A percentile compares a stretch with the other conserved stretches of the same genome.
Conservation (phyloP, 2,113 vertebrate genomes). For the Anolis sagrei region DNA sequence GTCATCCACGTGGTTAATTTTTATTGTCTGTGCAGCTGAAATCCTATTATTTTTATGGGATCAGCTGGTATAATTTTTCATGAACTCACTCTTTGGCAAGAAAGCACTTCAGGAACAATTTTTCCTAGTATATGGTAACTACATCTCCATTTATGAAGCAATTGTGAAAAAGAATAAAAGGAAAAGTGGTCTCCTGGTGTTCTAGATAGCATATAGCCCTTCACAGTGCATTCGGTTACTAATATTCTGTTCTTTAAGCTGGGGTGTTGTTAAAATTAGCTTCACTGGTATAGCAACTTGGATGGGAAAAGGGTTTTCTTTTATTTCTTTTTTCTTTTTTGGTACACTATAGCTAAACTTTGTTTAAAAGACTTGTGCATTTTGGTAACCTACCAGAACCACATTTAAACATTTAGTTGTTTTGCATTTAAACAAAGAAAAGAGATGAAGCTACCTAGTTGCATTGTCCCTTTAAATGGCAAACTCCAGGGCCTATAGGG, state of each 20-base stretch:
- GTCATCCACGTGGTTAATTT: conserved; percentile 11
- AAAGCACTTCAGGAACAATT: conserved; percentile 19
- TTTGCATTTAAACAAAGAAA: too few relatives aligned
- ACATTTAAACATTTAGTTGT: neutral
- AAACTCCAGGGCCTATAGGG: too few relatives aligned
- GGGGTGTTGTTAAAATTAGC: conserved; percentile 22
- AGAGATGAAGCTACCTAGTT: too few relatives aligned
- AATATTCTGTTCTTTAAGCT: neutral
- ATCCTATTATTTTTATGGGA: conserved; percentile 25
- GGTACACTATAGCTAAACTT: neutral
- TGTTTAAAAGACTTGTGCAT: neutral
- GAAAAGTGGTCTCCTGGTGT: neutral
- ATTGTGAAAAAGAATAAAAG: neutral
- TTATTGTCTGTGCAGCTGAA: conserved; percentile 21
- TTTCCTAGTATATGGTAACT: conserved; percentile 3
- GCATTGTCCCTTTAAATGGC: too few relatives aligned
- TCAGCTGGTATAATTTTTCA: conserved; percentile 7
- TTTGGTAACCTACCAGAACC: neutral
- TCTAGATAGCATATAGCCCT: neutral
- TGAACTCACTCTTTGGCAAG: neutral
- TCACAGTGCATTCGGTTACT: conserved; percentile 21
- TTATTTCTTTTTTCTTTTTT: neutral
- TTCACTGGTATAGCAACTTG: neutral
- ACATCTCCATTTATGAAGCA: conserved; percentile 2
- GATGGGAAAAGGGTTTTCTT: neutral